Evolutionary conservation across 2,797 vertebrate genomes (phyloP).

Genomic region (Novumbra hubbsi): DNA sequence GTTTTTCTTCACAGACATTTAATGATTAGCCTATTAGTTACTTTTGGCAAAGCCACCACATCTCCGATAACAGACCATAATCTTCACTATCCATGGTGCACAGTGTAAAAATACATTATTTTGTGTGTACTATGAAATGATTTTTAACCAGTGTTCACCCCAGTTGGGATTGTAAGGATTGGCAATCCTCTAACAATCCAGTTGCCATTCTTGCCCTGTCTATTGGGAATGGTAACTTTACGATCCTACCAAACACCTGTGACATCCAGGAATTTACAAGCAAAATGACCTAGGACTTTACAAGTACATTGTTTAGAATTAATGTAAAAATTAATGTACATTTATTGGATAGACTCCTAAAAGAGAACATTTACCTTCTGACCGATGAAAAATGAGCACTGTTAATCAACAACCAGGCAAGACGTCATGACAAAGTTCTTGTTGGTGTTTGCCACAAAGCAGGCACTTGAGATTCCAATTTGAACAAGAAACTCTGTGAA

Average conservation of each 20-base stretch:
- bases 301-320: background rate
- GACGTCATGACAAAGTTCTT: background rate
- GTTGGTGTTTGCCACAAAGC: conserved; percentile 15
- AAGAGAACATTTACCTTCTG: background rate
- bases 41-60: background rate
- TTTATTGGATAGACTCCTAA: background rate
- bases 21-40: background rate
- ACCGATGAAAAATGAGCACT: background rate
- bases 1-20: background rate
- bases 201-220: background rate
- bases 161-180: background rate
- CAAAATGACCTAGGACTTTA: background rate
- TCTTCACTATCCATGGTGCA: background rate
- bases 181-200: background rate
- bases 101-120: background rate
- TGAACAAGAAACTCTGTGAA: background rate
- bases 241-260: background rate
- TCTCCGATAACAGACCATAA: background rate
- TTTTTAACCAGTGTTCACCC: background rate
- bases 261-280: background rate
- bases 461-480: background rate
- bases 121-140: background rate
- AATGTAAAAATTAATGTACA: background rate
- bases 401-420: conserved; percentile 48
- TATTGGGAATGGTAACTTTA: background rate